Conservation (phyloP, 2,888 invertebrate species). For the Brenthis hecate region DNA sequence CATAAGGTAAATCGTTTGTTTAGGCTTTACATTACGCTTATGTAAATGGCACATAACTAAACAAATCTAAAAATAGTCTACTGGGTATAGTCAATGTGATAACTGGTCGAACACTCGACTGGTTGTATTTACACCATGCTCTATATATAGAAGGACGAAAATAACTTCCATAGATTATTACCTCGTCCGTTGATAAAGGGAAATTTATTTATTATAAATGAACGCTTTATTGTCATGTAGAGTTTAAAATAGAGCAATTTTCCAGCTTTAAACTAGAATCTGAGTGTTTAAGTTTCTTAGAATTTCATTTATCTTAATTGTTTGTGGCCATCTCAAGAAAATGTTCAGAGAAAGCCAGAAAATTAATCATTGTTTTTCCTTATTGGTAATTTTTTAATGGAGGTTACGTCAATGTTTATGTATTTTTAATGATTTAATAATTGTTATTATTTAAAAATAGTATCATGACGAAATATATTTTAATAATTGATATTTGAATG, state of each 20-base stretch:
- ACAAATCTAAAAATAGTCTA: conserved; percentile 65
- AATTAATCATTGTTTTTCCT: conserved; percentile 6
- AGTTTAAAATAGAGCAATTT: too few relatives aligned
- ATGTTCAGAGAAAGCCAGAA: conserved; percentile 15
- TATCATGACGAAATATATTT: neutral
- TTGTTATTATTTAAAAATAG: neutral
- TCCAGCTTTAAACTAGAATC: too few relatives aligned
- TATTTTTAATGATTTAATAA: conserved; percentile 19
- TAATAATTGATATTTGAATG: neutral
- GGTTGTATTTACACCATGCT: conserved; percentile 58
- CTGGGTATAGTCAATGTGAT: conserved; percentile 62
- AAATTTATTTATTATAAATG: neutral
- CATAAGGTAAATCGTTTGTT: too few relatives aligned
- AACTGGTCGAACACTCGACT: conserved; percentile 65
- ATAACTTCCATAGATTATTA: conserved; percentile 43
- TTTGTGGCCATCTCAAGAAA: conserved; percentile 3
- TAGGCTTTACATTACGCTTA: conserved; percentile 25
- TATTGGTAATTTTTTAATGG: conserved; percentile 3
- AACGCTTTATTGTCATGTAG: neutral
- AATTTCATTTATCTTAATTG: neutral
- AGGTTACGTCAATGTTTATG: conserved; percentile 13
- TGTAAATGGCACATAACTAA: conserved; percentile 63
- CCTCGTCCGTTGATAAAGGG: conserved; percentile 37
- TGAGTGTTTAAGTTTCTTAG: too few relatives aligned
- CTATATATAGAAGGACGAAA: conserved; percentile 59